A percentile compares a stretch with the other conserved stretches of the same genome.
phyloP scores from a whole-genome alignment of 2,888 invertebrate genomes.

The Melitaea athalia region DNA sequence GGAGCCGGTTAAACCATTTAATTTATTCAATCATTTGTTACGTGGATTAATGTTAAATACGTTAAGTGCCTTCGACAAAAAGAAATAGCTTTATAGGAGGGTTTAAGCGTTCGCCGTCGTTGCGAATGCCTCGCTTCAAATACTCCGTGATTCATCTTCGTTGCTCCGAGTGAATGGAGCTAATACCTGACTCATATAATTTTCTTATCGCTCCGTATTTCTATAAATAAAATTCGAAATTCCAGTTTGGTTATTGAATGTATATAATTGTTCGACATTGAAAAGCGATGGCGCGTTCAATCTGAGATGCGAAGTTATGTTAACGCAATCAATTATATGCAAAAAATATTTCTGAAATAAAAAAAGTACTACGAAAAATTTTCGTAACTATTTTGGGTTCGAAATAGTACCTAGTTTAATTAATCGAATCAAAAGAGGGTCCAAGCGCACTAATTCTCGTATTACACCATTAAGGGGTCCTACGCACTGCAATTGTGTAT shows the following conservation, averaged over 20 bases:
- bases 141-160: slow-evolving; percentile 24
- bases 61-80: slow-evolving; percentile 68
- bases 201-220: slow-evolving; percentile 6
- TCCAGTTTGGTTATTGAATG: not conserved
- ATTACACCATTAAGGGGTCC: slow-evolving; percentile 11
- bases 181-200: slow-evolving; percentile 19
- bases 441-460: slow-evolving; percentile 1
- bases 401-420: not conserved
- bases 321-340: not conserved
- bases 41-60: slow-evolving; percentile 71
- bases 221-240: not conserved
- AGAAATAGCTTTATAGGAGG: not conserved
- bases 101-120: not conserved
- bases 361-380: not conserved
- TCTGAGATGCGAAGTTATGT: not conserved
- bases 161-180: slow-evolving; percentile 11
- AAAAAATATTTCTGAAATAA: not conserved
- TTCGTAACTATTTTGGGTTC: not conserved
- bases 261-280: not conserved
- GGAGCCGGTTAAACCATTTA: slow-evolving; percentile 73
- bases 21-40: slow-evolving; percentile 77
- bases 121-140: slow-evolving; percentile 15
- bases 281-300: not conserved
- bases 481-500: slow-evolving; percentile 46
- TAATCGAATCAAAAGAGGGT: not conserved